Base-by-base conservation (phyloP, 2,888 invertebrate genomes). In the Patella ulyssiponensis region DNA sequence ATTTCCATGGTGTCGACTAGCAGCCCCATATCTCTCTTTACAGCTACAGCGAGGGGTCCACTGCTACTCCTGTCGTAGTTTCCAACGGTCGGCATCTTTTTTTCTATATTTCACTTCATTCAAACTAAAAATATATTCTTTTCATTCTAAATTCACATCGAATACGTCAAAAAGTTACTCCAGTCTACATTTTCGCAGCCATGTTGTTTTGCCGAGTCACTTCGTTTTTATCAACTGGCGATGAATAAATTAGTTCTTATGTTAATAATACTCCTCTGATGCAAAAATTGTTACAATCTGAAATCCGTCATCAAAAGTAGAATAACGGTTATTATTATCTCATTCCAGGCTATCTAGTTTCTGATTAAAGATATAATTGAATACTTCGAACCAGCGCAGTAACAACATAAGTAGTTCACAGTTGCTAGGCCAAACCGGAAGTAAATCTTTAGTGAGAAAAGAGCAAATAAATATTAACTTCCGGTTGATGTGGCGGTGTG, bases 1-100 rank as follows among this genome's bases (percentile, higher is more conserved):
- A 89, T 79, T 80, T 89, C 85, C 84, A 89, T 86, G 2, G 86
- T 88, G 73, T 89, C 88, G n/a, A 89, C 82, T 53, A 89, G 79
- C 33, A 87, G 78, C 17, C 84, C 84, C 23, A 81, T 64, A 23
- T 64, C 64, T 64, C 20, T 75, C 69, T 75, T 78, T 70, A 79
- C 80, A 23, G 74, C 76, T 20, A 78, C 77, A 17, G 78, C 56
- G 11, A 76, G 75, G 15, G 77, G 81, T 44, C 82, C 83, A 11
- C 23, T 64, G 11, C 23, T 64, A 11, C 20, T 20, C 23, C 64
- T 20, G 64, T 20, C 64, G 23, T 64, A 64, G 14, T 64, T 64
- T 20, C 64, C 64, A 20, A 64, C 14, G 3, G 64, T 23, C 20
- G 64, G 64, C 64, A 64, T 64, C 64, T 64, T 64, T 2, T 11